These are phyloP conservation scores for Onchidella celtica DNA, from an alignment of 2,888 invertebrate species.

Conservation along the genomic window DNA sequence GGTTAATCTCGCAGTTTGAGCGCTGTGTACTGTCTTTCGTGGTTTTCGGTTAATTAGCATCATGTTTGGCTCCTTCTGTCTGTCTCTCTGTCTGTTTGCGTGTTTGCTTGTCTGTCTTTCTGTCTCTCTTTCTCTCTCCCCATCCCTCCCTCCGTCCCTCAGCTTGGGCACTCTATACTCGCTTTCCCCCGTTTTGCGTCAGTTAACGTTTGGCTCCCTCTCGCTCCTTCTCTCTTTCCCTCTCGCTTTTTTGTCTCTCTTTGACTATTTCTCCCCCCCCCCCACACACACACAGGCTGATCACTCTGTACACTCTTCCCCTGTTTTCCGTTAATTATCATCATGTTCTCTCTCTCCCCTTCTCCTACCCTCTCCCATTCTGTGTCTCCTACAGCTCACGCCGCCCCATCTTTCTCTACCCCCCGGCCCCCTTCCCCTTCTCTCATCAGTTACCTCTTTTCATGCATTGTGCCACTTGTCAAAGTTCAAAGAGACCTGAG, in stretches of 20 bases:
- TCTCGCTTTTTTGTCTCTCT: background rate
- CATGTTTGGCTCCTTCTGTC: too few relatives aligned
- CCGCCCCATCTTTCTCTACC: background rate
- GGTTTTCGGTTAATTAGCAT: too few relatives aligned
- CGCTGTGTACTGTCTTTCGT: too few relatives aligned
- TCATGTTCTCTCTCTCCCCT: too few relatives aligned
- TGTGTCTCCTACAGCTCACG: slow-evolving; percentile 3
- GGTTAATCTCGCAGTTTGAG: too few relatives aligned
- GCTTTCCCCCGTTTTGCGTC: slow-evolving; percentile 26
- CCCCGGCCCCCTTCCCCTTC: slow-evolving; percentile 8
- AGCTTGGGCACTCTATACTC: background rate
- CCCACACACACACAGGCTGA: background rate
- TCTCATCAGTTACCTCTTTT: slow-evolving; percentile 5
- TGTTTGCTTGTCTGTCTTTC: slow-evolving; percentile 4
- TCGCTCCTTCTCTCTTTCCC: slow-evolving; percentile 14
- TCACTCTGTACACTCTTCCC: background rate
- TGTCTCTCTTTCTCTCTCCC: slow-evolving; percentile 7
- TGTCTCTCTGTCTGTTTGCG: too few relatives aligned
- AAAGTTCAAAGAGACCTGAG: background rate
- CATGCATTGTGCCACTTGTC: background rate
- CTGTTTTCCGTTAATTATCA: slow-evolving; percentile 7
- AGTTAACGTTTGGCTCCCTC: slow-evolving; percentile 21
- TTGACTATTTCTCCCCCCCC: background rate
- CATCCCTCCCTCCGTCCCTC: background rate
- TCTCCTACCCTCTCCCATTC: slow-evolving; percentile 16